Base-by-base conservation (phyloP, 2,113 vertebrate genomes). In the Piprites chloris region DNA sequence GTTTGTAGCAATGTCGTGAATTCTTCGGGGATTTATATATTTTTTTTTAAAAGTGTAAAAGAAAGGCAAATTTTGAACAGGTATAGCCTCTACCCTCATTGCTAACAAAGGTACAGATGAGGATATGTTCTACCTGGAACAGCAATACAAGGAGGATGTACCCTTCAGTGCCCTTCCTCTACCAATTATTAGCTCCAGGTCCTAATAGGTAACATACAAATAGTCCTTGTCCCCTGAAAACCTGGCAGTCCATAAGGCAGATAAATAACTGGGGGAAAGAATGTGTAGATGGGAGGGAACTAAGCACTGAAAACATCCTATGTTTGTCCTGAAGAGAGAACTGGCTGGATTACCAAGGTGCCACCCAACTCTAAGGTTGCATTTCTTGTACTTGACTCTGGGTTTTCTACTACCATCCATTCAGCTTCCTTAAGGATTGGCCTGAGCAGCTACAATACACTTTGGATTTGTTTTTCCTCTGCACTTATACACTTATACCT, bases 281-380 rank as follows among this genome's bases (percentile, higher is more conserved):
- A 24, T 11, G 24, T 21, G 21, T 35, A 39, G 49, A 20, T 30
- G 44, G 19, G 24, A 91, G 24, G 13, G 21, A 28, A 79, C 65
- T 14, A 1, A 4, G 24, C 19, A 21, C 30, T 2, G 1, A 62
- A 82, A 68, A 6, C 6, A 46, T 82, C 4, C 4, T 8, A 27
- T 27, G 4, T 67, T 83, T 78, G 20, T 68, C 26, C 56, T 35
- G 37, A 47, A 74, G 33, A 37, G 66, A 75, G 68, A 83, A 13
- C 20, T 78, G 61, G 27, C 47, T 35, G 46, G 27, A 41, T 44
- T 68, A 41, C 19, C 0, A 0, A 81, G 42, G 7, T 81, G 41
- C 20, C 22, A 9, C 28, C 33, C 39, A 8, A 17, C 8, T 35
- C 50, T 19, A 4, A 89, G 15, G 11, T 52, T 32, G 35, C 9